These are phyloP conservation scores for Pemphredon lugubris DNA, from an alignment of 2,888 invertebrate genomes.

Conservation along the genomic window DNA sequence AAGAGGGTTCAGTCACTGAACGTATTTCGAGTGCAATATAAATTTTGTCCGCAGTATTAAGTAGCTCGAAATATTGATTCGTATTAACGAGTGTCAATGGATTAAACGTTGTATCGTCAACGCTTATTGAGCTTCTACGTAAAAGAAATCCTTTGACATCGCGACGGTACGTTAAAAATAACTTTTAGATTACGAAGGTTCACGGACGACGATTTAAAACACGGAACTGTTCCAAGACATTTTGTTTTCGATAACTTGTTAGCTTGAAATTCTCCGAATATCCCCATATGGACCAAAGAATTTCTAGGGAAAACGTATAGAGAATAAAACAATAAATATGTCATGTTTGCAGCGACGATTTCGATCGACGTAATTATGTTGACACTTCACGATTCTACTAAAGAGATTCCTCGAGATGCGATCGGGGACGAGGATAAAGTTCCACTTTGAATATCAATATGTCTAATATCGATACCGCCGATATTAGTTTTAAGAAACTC, in stretches of 20 bases:
- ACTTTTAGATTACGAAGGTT: no score
- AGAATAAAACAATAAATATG: background rate
- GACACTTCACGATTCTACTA: background rate
- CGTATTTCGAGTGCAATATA: constrained; percentile 28
- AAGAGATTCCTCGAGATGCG: no score
- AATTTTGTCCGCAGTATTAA: constrained; percentile 41
- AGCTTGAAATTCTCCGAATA: background rate
- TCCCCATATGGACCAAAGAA: constrained; percentile 48
- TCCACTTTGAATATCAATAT: constrained; percentile 4
- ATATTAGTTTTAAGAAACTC: constrained; percentile 1
- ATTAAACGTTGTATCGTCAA: background rate
- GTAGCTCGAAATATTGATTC: constrained; percentile 1
- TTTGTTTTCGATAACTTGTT: background rate
- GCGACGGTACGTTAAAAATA: no score
- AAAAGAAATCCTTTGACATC: no score
- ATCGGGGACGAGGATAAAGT: background rate
- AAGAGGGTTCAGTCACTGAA: constrained; percentile 1
- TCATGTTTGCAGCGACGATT: no score
- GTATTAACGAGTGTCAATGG: background rate
- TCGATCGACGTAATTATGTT: background rate
- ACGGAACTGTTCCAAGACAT: background rate
- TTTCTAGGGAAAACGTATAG: constrained; percentile 21
- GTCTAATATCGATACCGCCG: background rate
- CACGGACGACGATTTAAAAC: no score
- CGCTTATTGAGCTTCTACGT: no score